Conservation (phyloP, 2,797 vertebrate genomes). For the Leuciscus waleckii region DNA sequence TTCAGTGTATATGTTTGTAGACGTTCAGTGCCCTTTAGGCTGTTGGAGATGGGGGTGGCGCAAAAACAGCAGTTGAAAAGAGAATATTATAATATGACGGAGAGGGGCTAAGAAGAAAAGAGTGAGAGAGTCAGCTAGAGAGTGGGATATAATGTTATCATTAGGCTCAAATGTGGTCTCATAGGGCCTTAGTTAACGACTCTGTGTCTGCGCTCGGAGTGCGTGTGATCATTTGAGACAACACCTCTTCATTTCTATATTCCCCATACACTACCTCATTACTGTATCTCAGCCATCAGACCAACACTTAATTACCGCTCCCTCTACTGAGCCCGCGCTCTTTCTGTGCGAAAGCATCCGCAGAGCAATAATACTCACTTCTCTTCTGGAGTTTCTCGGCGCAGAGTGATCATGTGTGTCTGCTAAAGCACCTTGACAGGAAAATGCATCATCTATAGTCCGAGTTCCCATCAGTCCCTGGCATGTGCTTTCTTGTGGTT, state of each 20-base stretch:
- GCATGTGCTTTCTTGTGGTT: conserved; percentile 29
- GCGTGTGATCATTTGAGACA: conserved; percentile 56
- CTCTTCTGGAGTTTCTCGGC: conserved; percentile 23
- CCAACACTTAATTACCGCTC: conserved; percentile 55
- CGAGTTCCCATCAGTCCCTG: conserved; percentile 27
- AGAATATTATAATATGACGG: conserved; percentile 15
- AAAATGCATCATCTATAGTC: conserved; percentile 41
- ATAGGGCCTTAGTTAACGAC: conserved; percentile 48
- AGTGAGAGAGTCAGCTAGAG: not conserved
- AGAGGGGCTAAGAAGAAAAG: conserved; percentile 30
- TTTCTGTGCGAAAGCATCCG: conserved; percentile 23
- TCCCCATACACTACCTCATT: conserved; percentile 44
- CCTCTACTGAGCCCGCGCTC: not conserved
- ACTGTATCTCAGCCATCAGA: conserved; percentile 43
- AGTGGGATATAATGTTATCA: conserved; percentile 47
- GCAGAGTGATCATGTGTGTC: conserved; percentile 37
- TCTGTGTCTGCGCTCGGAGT: conserved; percentile 35
- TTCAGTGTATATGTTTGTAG: conserved; percentile 19
- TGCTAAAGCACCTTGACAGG: conserved; percentile 47
- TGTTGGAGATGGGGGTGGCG: not conserved
- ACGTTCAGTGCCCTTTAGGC: conserved; percentile 15
- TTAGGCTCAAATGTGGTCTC: conserved; percentile 51
- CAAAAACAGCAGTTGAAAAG: conserved; percentile 23
- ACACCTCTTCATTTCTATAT: conserved; percentile 48
- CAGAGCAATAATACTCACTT: conserved; percentile 39